phyloP scores from a whole-genome alignment of 1,140 invertebrate species.

The Drosophila auraria region DNA sequence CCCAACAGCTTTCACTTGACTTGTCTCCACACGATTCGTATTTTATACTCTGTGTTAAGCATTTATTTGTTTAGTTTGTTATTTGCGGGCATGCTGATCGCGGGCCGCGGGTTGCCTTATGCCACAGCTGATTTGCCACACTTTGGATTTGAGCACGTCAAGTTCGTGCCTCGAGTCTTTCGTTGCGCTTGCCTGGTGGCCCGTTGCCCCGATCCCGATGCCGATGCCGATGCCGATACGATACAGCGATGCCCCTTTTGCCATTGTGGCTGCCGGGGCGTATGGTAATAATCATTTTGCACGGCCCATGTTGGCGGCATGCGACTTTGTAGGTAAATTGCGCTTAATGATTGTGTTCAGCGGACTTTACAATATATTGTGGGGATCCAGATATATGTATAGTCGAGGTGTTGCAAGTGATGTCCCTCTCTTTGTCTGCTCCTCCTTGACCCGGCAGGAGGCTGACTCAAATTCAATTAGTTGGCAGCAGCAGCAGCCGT shows the following conservation, averaged over 20 bases:
- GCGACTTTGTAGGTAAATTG: slow-evolving; percentile 82
- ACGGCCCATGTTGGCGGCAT: slow-evolving; percentile 67
- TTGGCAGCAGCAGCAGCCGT: slow-evolving; percentile 68
- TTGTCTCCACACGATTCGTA: slow-evolving; percentile 48
- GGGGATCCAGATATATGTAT: slow-evolving; percentile 20
- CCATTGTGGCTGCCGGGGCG: slow-evolving; percentile 43
- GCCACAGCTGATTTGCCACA: slow-evolving; percentile 73
- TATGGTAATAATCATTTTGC: slow-evolving; percentile 82
- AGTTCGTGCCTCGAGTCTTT: slow-evolving; percentile 81
- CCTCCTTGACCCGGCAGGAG: slow-evolving; percentile 52
- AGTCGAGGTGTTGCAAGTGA: slow-evolving; percentile 66
- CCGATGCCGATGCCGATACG: slow-evolving; percentile 11
- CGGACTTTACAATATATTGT: slow-evolving; percentile 68
- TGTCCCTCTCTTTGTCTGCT: slow-evolving; percentile 41
- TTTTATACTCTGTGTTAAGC: slow-evolving; percentile 41
- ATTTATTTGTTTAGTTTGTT: slow-evolving; percentile 73
- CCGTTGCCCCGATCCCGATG: slow-evolving; percentile 51
- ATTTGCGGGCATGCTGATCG: slow-evolving; percentile 16
- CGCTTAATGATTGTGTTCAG: slow-evolving; percentile 83
- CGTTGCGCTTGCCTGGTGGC: slow-evolving; percentile 76
- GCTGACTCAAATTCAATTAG: slow-evolving; percentile 80
- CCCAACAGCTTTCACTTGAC: slow-evolving; percentile 59
- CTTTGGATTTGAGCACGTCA: slow-evolving; percentile 81
- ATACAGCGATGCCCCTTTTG: slow-evolving; percentile 27
- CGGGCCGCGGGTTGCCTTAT: slow-evolving; percentile 27